phyloP scores from a whole-genome alignment of 2,888 invertebrate species.

The Nomada fucata region DNA sequence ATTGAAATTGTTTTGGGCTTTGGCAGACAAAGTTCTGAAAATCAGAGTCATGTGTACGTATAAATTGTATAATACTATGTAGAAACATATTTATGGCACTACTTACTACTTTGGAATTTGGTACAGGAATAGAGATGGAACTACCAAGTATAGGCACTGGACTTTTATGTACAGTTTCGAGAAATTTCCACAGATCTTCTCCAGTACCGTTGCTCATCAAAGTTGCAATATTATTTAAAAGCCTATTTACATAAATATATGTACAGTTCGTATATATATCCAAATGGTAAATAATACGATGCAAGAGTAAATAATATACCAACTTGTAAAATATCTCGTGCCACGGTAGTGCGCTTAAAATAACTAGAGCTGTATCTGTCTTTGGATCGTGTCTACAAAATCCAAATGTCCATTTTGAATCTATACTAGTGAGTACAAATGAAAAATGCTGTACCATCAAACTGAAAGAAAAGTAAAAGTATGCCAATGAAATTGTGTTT shows the following conservation, averaged over 20 bases:
- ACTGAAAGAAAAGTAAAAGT: slow-evolving; percentile 85
- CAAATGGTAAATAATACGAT: neutral
- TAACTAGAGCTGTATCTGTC: slow-evolving; percentile 92
- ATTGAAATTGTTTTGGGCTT: slow-evolving; percentile 91
- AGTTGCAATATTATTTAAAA: slow-evolving; percentile 93
- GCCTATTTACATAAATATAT: slow-evolving; percentile 83
- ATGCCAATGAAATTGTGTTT: neutral
- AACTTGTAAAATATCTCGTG: slow-evolving; percentile 97
- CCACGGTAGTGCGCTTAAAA: slow-evolving; percentile 97
- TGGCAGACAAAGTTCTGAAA: slow-evolving; percentile 92
- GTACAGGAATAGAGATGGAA: slow-evolving; percentile 87
- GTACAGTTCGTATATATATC: neutral
- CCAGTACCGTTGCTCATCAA: slow-evolving; percentile 87
- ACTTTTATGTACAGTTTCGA: slow-evolving; percentile 88
- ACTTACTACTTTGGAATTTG: slow-evolving; percentile 85
- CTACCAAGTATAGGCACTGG: slow-evolving; percentile 89
- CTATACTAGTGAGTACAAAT: slow-evolving; percentile 97
- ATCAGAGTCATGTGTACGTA: neutral
- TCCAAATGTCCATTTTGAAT: slow-evolving; percentile 98
- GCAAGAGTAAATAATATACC: slow-evolving; percentile 78
- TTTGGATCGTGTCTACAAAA: slow-evolving; percentile 98
- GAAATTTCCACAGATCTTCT: slow-evolving; percentile 87
- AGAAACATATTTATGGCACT: neutral
- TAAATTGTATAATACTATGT: neutral
- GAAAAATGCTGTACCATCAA: slow-evolving; percentile 96